Base-by-base conservation (phyloP, 2,113 vertebrate species). In the Ursus arctos region DNA sequence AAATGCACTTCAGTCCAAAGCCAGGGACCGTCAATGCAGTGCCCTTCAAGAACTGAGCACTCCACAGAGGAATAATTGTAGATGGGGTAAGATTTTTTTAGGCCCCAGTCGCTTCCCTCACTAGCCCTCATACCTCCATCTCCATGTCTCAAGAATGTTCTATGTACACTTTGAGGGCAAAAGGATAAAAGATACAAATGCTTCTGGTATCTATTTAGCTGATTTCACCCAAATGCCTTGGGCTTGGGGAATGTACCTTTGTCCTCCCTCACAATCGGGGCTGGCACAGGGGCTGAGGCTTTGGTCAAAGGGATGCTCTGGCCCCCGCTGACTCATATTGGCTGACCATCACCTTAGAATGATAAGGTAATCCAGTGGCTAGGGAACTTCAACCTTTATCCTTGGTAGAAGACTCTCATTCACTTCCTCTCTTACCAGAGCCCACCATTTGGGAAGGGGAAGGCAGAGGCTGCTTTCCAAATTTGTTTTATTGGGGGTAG, bases 361-460 rank as follows among this genome's bases (percentile, higher is more conserved):
- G 88, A 97, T 96, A 91, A 97, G 93, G 33, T 26, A 61, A 81
- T 81, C 84, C 87, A 91, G 49, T 90, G 67, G 67, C 82, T 63
- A 80, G 67, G n/a, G 31, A 91, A 86, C 74, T 92, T 95, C 57
- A 59, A 61, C 92, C 83, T 97, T 96, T 96, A 94, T 26, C 71
- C 76, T 77, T 65, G 43, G 21, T 61, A 55, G 55, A 82, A 76
- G 15, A 21, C 49, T 94, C 61, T 47, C 90, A 69, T 33, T 76
- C 28, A 53, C 59, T 40, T 51, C 47, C 69, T 69, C 72, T 87
- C 95, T 63, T 81, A 22, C 72, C 57, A 59, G 65, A 81, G 33
- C 61, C 71, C 51, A 24, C 82, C 63, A 6, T 1, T 10, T 40
- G 57, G 59, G 24, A 22, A 61, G 6, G 28, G 8, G 14, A 79